Percentiles rank a stretch among this genome's conserved stretches.
phyloP scores from a whole-genome alignment of 2,888 invertebrate species.

The Philopedon plagiatum region DNA sequence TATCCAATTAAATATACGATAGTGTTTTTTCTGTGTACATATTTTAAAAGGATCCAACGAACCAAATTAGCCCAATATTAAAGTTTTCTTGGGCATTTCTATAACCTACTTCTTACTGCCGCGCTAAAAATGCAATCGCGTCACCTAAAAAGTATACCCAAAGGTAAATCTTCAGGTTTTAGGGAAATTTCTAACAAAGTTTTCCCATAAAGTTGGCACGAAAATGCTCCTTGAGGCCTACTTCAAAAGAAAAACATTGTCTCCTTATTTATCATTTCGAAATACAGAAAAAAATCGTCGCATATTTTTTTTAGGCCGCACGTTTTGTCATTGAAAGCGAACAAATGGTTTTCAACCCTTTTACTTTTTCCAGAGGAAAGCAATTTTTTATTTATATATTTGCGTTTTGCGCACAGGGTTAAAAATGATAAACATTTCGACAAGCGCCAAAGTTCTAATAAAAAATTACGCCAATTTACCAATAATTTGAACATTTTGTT shows the following conservation, averaged over 20 bases:
- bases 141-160: constrained; percentile 1
- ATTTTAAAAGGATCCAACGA: too few species aligned
- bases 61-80: too few species aligned
- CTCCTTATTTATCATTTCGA: constrained; percentile 26
- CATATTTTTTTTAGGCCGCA: constrained; percentile 7
- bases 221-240: constrained; percentile 18
- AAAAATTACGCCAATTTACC: background rate
- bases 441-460: background rate
- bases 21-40: too few species aligned
- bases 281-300: constrained; percentile 12
- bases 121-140: constrained; percentile 1
- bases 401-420: background rate
- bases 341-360: constrained; percentile 22
- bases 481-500: background rate
- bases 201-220: constrained; percentile 11
- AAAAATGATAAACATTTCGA: constrained; percentile 8
- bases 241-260: constrained; percentile 15
- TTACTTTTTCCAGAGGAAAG: background rate
- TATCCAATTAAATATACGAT: too few species aligned
- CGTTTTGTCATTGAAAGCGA: constrained; percentile 9
- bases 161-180: constrained; percentile 6
- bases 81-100: too few species aligned
- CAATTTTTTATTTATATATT: constrained; percentile 3
- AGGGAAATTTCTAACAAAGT: constrained; percentile 10
- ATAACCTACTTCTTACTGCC: background rate